Conservation (phyloP, 1,140 invertebrate genomes). For the Drosophila parabipectinata region DNA sequence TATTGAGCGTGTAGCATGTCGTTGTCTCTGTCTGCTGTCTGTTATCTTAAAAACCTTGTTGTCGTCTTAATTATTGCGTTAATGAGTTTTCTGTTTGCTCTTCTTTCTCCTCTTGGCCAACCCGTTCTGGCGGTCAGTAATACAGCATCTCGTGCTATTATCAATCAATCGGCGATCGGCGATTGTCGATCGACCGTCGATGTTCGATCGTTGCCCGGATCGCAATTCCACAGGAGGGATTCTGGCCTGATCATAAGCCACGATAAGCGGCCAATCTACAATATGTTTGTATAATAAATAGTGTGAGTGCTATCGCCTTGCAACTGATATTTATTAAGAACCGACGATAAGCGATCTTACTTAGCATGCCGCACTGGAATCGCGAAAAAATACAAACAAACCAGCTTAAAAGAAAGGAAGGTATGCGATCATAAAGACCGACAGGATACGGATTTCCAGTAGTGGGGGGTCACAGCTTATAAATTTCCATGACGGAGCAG, state of each 20-base stretch:
- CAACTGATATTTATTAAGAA: constrained; percentile 73
- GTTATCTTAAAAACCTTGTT: constrained; percentile 84
- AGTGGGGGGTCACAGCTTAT: constrained; percentile 60
- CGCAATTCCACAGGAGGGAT: constrained; percentile 36
- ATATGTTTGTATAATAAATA: constrained; percentile 78
- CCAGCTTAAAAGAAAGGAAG: constrained; percentile 1
- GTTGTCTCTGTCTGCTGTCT: constrained; percentile 51
- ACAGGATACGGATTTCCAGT: constrained; percentile 61
- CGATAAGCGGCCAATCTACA: constrained; percentile 73
- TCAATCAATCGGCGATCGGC: constrained; percentile 77
- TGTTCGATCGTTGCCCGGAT: constrained; percentile 46
- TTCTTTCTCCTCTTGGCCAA: constrained; percentile 56
- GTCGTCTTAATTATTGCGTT: constrained; percentile 84
- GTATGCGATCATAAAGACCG: constrained; percentile 64
- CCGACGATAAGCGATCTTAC: constrained; percentile 71
- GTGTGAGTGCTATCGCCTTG: constrained; percentile 72
- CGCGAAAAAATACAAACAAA: not conserved
- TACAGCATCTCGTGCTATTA: constrained; percentile 79
- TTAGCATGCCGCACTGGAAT: constrained; percentile 51
- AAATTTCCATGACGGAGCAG: constrained; percentile 27
- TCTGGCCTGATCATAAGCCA: constrained; percentile 64
- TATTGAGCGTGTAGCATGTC: constrained; percentile 56
- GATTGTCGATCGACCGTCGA: constrained; percentile 54
- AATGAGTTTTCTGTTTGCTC: constrained; percentile 83
- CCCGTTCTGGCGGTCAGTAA: constrained; percentile 59